Base-by-base conservation (phyloP, 2,888 invertebrate species). In the Drosophila nr. fundita region DNA sequence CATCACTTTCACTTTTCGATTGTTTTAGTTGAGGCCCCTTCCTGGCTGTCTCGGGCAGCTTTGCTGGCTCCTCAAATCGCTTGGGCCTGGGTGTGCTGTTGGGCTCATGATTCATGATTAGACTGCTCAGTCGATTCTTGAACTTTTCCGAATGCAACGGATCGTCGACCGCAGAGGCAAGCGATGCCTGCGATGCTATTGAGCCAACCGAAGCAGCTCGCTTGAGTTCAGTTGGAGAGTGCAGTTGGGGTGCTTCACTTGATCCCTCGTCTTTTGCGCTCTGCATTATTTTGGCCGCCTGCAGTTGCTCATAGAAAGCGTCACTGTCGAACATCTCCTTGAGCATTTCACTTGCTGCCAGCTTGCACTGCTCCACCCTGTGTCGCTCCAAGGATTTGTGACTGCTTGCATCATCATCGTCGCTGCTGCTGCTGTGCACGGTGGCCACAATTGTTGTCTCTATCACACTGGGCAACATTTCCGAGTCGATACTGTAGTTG, bases 1-100 rank as follows among this genome's bases (percentile, higher is more conserved):
- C 73, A 83, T 92, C 92, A 57, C 85, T 80, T 83, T 92, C 92
- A 68, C 92, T 92, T 82, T 91, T 92, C 29, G 91, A 91, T 66
- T 90, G 88, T 69, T 91, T 91, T 1, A 92, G 69, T 42, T 67
- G 78, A 29, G 79, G 82, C 59, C 74, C 60, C 18, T 45, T 42
- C n/a, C 52, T 50, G 7, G 18, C 52, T 42, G 55, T n/a, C 38
- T 63, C 29, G 1, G 36, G 13, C 48, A 27, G 38, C 36, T 54
- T 40, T 24, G 13, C 40, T 2, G 29, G 5, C 10, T 71, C 76
- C 38, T 76, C 77, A 21, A 8, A 63, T 13, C 67, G 59, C 27
- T 58, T 78, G 4, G 27, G 45, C 55, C 65, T 82, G n/a, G 70
- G 58, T 24, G 54, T 61, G 30, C 40, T 73, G 53, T 61, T 63